Conservation (phyloP, 2,797 vertebrate genomes). For the Podarcis lilfordi region DNA sequence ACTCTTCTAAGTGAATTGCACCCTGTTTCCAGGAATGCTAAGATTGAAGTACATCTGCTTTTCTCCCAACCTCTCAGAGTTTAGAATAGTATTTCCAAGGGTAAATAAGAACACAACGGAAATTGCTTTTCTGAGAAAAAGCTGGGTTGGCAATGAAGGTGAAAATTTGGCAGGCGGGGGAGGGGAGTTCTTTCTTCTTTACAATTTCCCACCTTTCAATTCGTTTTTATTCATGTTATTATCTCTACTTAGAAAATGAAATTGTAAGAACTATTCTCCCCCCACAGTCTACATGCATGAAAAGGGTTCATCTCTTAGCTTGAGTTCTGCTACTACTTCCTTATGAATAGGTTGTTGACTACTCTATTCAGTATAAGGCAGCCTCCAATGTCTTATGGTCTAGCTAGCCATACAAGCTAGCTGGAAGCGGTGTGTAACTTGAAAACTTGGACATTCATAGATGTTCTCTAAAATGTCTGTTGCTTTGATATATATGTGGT, state of each 20-base stretch:
- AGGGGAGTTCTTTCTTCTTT: neutral
- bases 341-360: too few species aligned
- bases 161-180: too few species aligned
- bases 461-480: too few species aligned
- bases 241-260: neutral
- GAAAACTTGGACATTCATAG: too few species aligned
- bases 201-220: neutral
- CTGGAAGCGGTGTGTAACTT: too few species aligned
- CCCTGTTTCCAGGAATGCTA: neutral
- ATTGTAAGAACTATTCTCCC: neutral
- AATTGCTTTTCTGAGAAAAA: slow-evolving; percentile 7
- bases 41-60: neutral
- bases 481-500: too few species aligned
- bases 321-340: neutral
- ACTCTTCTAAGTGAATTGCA: neutral
- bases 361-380: too few species aligned
- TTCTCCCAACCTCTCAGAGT: neutral
- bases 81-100: neutral
- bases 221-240: neutral
- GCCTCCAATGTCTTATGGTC: too few species aligned
- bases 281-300: neutral
- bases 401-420: too few species aligned
- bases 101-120: neutral
- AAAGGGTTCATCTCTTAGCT: neutral
- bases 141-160: neutral